phyloP scores from a whole-genome alignment of 2,888 invertebrate genomes.

The Tanypteryx hageni region DNA sequence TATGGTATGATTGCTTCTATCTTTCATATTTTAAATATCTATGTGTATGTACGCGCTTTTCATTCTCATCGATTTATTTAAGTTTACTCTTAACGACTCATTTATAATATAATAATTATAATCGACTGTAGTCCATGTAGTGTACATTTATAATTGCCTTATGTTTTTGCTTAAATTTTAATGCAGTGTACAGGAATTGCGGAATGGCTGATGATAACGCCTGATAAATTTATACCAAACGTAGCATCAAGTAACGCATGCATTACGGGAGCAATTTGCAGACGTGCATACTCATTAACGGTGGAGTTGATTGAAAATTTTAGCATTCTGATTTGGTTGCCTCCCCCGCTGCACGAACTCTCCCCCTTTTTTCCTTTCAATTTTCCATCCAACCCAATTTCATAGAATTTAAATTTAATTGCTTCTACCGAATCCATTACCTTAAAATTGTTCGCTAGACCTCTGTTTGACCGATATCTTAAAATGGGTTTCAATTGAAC shows the following conservation, averaged over 20 bases:
- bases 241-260: background rate
- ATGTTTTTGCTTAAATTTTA: background rate
- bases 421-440: background rate
- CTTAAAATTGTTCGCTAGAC: background rate
- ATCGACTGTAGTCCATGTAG: too few species aligned
- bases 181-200: background rate
- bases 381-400: background rate
- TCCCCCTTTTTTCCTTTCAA: background rate
- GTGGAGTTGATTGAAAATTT: slow-evolving; percentile 16
- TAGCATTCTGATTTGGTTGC: background rate
- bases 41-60: too few species aligned
- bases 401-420: slow-evolving; percentile 1
- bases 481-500: background rate
- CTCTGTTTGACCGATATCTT: background rate
- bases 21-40: too few species aligned
- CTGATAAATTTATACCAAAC: background rate
- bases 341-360: background rate
- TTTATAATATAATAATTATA: too few species aligned
- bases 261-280: background rate
- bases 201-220: background rate
- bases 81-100: too few species aligned
- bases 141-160: background rate
- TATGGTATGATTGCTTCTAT: too few species aligned
- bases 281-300: background rate
- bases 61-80: too few species aligned